Evolutionary conservation across 23 tunicate genomes (phyloP), one percentile per base, ranked within the genome.

Genomic region (Clavelina lepadiformis): DNA sequence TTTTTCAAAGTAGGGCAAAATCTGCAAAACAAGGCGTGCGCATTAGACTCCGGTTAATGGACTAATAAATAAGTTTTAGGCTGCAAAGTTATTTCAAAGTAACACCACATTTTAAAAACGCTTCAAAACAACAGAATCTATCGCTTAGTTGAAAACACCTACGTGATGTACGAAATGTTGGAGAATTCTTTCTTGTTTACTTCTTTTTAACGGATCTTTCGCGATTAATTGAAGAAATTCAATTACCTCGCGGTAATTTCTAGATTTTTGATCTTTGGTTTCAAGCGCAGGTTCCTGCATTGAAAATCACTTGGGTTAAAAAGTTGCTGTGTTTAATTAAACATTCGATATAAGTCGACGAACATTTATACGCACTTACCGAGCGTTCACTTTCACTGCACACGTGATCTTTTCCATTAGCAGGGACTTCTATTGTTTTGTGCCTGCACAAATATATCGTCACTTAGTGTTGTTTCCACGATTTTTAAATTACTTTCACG

Each of bases 1-100:
- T 45, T 71, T 76, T 35, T 79, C 82, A 53, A 87, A 87, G 56
- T 59, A 73, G 26, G 96, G 96, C 15, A 80, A 47, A 55, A 87
- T 74, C 96, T 87, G 61, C 19, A 66, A 46, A 46, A 35, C 15
- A 63, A 5, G 5, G n/a, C n/a, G n/a, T n/a, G n/a, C n/a, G n/a
- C n/a, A n/a, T n/a, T n/a, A n/a, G n/a, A n/a, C n/a, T n/a, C n/a
- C n/a, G n/a, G n/a, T n/a, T n/a, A n/a, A n/a, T n/a, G n/a, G n/a
- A n/a, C n/a, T n/a, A n/a, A n/a, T n/a, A n/a, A n/a, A n/a, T n/a
- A n/a, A n/a, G n/a, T n/a, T n/a, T n/a, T n/a, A n/a, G n/a, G n/a
- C n/a, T n/a, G n/a, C 49, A 11, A 15, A 41, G 15, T 15, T 41
- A 41, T 41, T 41, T 11, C 49, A 11, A 15, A 41, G 49, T 41